A percentile compares a stretch with the other conserved stretches of the same genome.
Evolutionary conservation across 2,113 vertebrate species (phyloP).

Genomic region (Crotalus tigris): DNA sequence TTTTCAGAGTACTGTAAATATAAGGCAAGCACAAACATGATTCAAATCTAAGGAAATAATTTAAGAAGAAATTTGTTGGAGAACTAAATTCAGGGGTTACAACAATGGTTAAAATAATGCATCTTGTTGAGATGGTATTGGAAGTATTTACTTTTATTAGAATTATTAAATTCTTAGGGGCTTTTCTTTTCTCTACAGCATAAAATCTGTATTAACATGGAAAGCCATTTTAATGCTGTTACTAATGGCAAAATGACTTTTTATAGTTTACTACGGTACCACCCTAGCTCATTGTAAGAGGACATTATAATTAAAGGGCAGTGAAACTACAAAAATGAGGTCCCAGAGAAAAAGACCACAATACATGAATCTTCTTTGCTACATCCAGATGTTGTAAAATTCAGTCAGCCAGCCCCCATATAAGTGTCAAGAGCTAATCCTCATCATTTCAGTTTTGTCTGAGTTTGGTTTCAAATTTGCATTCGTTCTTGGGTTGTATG

Average conservation of each 20-base stretch:
- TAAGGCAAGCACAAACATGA: not conserved
- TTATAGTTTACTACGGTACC: not conserved
- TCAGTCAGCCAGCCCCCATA: not conserved
- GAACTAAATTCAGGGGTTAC: slow-evolving; percentile 43
- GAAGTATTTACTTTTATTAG: not conserved
- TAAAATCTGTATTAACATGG: not conserved
- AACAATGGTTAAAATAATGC: not conserved
- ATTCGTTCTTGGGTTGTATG: not conserved
- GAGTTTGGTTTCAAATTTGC: not conserved
- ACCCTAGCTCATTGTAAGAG: not conserved
- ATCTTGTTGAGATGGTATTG: not conserved
- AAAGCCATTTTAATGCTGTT: not conserved
- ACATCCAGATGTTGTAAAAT: not conserved
- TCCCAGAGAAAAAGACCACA: not conserved
- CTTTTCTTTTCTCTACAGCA: not conserved
- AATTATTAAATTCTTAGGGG: not conserved
- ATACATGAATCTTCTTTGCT: not conserved
- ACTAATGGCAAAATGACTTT: not conserved
- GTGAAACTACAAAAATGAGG: not conserved
- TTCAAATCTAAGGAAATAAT: slow-evolving; percentile 8
- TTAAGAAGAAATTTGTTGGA: not conserved
- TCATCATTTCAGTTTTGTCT: not conserved
- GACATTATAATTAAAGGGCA: not conserved
- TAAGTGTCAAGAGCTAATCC: not conserved
- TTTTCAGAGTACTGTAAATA: not conserved